phyloP scores from a whole-genome alignment of 2,888 invertebrate species.

The Harpalus rufipes region DNA sequence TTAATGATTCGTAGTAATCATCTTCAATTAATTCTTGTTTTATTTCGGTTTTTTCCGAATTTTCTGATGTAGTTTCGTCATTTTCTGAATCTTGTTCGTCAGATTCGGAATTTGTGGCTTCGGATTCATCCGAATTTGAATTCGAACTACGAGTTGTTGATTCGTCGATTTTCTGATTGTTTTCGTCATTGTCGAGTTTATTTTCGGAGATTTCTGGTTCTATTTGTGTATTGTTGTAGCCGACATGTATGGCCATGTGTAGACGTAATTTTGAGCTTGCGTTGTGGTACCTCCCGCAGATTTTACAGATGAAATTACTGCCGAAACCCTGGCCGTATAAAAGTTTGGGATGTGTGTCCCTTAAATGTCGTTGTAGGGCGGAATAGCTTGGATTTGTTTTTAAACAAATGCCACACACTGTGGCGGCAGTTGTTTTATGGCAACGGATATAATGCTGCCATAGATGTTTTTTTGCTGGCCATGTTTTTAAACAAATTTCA shows the following conservation, averaged over 20 bases:
- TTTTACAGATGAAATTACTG: slow-evolving; percentile 80
- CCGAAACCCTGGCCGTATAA: slow-evolving; percentile 78
- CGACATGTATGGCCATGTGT: slow-evolving; percentile 81
- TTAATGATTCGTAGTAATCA: slow-evolving; percentile 74
- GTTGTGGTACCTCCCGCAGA: slow-evolving; percentile 80
- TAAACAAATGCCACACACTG: slow-evolving; percentile 81
- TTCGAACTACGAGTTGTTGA: not conserved
- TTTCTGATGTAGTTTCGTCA: not conserved
- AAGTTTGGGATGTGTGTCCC: slow-evolving; percentile 77
- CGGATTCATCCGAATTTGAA: slow-evolving; percentile 27
- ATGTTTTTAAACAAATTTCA: slow-evolving; percentile 80
- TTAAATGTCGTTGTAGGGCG: slow-evolving; percentile 78
- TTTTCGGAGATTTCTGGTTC: not conserved
- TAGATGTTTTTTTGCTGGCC: slow-evolving; percentile 81
- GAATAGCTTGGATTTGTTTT: slow-evolving; percentile 79
- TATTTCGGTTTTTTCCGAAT: slow-evolving; percentile 65
- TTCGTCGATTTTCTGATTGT: slow-evolving; percentile 56
- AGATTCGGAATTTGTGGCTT: not conserved
- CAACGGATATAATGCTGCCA: slow-evolving; percentile 82
- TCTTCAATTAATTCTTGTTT: slow-evolving; percentile 70
- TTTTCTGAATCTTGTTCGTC: not conserved
- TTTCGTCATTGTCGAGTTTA: not conserved
- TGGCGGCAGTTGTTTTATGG: slow-evolving; percentile 80
- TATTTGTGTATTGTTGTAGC: slow-evolving; percentile 70
- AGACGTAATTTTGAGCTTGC: slow-evolving; percentile 79